Percentiles rank a stretch among this genome's conserved stretches.
Conservation (phyloP, 1,140 invertebrate species). For the Temnothorax curvispinosus region DNA sequence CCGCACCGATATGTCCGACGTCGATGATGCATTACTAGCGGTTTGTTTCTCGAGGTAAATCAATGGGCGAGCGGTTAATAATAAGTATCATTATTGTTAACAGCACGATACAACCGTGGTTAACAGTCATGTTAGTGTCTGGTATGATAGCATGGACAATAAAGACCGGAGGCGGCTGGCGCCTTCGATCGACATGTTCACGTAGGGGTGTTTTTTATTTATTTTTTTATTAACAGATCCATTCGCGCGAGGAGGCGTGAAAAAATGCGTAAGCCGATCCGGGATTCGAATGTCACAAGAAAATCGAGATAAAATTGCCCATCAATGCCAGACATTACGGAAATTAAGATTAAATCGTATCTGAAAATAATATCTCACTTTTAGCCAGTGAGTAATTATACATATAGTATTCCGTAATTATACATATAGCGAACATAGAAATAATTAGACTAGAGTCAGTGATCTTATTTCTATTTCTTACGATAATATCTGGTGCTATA, state of each 20-base stretch:
- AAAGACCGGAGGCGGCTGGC: conserved; percentile 44
- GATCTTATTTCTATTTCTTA: neutral
- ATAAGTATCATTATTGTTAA: conserved; percentile 69
- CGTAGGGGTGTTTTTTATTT: neutral
- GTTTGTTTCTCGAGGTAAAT: conserved; percentile 79
- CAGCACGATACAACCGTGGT: neutral
- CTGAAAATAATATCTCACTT: neutral
- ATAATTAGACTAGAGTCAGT: conserved; percentile 7
- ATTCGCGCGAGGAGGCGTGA: neutral
- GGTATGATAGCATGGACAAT: conserved; percentile 11
- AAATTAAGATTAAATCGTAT: neutral
- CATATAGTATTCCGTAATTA: neutral
- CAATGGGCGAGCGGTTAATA: conserved; percentile 76
- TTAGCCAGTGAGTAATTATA: conserved; percentile 1
- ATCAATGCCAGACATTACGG: neutral
- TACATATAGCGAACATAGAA: neutral
- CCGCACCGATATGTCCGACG: conserved; percentile 28
- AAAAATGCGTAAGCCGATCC: conserved; percentile 16
- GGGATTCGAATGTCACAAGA: neutral
- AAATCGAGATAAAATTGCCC: neutral
- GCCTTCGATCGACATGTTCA: conserved; percentile 19
- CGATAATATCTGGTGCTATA: neutral
- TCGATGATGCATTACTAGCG: conserved; percentile 77
- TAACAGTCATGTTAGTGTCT: conserved; percentile 37
- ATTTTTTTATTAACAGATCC: neutral